Conservation (phyloP, 1,140 invertebrate genomes). For the Hyphantria cunea region DNA sequence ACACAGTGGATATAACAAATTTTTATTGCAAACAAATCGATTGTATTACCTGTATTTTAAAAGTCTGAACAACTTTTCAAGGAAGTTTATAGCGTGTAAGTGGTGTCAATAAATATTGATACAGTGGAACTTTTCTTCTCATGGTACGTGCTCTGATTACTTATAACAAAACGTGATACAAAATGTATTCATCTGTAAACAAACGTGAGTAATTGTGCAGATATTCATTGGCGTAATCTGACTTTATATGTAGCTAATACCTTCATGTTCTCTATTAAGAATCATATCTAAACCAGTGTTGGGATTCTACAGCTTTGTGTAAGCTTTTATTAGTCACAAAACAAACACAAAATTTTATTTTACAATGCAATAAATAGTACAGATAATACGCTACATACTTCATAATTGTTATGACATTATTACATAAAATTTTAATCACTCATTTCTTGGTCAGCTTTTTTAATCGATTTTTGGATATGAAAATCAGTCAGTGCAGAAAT, state of each 20-base stretch:
- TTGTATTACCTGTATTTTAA: too few relatives aligned
- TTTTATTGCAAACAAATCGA: constrained; percentile 13
- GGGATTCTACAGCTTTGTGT: constrained; percentile 31
- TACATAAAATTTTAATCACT: too few relatives aligned
- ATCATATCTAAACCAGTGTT: constrained; percentile 37
- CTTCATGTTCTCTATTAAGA: constrained; percentile 27
- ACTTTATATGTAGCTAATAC: constrained; percentile 31
- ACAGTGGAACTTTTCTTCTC: constrained; percentile 28
- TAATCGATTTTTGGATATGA: too few relatives aligned
- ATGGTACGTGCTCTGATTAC: constrained; percentile 33
- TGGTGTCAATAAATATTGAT: neutral
- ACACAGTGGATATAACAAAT: constrained; percentile 18
- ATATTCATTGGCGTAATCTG: constrained; percentile 32
- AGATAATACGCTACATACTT: too few relatives aligned
- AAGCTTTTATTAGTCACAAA: too few relatives aligned
- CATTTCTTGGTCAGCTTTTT: too few relatives aligned
- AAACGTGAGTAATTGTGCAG: constrained; percentile 36
- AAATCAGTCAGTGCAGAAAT: too few relatives aligned
- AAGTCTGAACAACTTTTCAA: too few relatives aligned
- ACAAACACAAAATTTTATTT: too few relatives aligned
- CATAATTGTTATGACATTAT: too few relatives aligned
- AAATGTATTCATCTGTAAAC: constrained; percentile 35
- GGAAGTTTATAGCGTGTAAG: too few relatives aligned
- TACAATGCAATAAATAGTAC: too few relatives aligned
- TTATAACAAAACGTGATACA: constrained; percentile 31